Base-by-base conservation (phyloP, 2,888 invertebrate genomes). In the Mythimna vitellina region DNA sequence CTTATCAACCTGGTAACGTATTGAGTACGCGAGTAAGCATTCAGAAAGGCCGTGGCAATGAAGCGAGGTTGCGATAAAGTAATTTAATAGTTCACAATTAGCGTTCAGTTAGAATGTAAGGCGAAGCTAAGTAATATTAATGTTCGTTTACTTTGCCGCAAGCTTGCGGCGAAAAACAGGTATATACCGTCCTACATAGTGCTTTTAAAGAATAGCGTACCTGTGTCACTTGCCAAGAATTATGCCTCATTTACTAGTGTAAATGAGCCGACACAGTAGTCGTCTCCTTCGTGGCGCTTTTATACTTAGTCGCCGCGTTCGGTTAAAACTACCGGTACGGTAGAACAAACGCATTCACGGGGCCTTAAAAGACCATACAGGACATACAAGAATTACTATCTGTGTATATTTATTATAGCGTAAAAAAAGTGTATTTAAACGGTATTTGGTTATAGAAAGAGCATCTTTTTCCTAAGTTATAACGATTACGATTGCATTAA, bases 21-120 rank as follows among this genome's bases (percentile, higher is more conserved):
- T 49, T 7, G 49, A 49, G 49, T 49, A 20, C 4, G 8, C 17
- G 46, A 9, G 22, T 14, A 60, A 42, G 22, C 1, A 7, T 58
- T 42, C 25, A 14, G 4, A 29, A 35, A 46, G 12, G 56, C 49
- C 56, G 73, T 71, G 54, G n/a, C n/a, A n/a, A 12, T 60, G 53
- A 46, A 54, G 46, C 35, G 10, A 71, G 53, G 71, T 61, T 35
- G 25, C 71, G 12, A 25, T 56, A 25, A 58, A 66, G 60, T 77
- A 66, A 76, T 54, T 66, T 25, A 63, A 76, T 77, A 64, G 32
- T 66, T 67, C 51, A 53, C 29, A 77, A 64, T 77, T 72, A 77
- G 46, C 62, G 51, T 76, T 70, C 20, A 61, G 60, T 35, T 61
- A 61, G 14, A 65, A 57, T n/a, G 49, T 71, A 8, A 49, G 58